These are phyloP conservation scores for Drosophila elegans DNA, from an alignment of 1,140 invertebrate genomes.

Conservation along the genomic window DNA sequence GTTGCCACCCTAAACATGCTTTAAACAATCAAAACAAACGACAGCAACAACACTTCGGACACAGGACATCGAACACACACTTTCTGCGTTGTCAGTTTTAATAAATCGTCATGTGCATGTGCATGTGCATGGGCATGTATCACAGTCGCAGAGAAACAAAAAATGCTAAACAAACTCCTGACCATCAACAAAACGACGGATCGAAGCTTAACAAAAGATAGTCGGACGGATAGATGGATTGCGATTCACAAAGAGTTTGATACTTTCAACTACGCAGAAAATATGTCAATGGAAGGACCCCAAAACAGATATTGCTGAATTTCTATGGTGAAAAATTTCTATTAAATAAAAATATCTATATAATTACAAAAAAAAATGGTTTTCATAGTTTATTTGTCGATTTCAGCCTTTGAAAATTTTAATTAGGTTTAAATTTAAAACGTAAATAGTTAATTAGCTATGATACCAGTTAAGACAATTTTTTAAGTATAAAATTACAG, in stretches of 20 bases:
- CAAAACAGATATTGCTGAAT: no score
- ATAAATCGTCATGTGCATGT: slow-evolving; percentile 39
- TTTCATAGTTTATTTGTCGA: no score
- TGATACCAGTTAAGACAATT: no score
- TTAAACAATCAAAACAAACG: slow-evolving; percentile 55
- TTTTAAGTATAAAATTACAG: no score
- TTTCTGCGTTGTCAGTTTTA: slow-evolving; percentile 48
- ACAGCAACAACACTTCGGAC: not conserved
- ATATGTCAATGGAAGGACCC: not conserved
- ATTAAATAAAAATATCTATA: no score
- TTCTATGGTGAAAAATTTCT: no score
- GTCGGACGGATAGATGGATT: slow-evolving; percentile 8
- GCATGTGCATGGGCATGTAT: slow-evolving; percentile 5
- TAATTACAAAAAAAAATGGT: no score
- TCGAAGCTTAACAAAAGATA: slow-evolving; percentile 12
- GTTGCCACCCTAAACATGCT: slow-evolving; percentile 38
- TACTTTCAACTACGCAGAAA: not conserved
- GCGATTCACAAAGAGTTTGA: not conserved
- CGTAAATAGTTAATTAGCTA: no score
- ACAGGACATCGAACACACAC: slow-evolving; percentile 7
- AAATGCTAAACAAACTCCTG: slow-evolving; percentile 23
- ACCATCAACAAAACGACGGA: slow-evolving; percentile 4
- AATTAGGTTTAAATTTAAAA: no score
- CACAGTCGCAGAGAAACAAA: slow-evolving; percentile 2
- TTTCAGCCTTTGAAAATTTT: no score